A percentile compares a stretch with the other conserved stretches of the same genome.
These are phyloP conservation scores for Phodopus roborovskii DNA, from an alignment of 2,113 vertebrate species.

Conservation along the genomic window DNA sequence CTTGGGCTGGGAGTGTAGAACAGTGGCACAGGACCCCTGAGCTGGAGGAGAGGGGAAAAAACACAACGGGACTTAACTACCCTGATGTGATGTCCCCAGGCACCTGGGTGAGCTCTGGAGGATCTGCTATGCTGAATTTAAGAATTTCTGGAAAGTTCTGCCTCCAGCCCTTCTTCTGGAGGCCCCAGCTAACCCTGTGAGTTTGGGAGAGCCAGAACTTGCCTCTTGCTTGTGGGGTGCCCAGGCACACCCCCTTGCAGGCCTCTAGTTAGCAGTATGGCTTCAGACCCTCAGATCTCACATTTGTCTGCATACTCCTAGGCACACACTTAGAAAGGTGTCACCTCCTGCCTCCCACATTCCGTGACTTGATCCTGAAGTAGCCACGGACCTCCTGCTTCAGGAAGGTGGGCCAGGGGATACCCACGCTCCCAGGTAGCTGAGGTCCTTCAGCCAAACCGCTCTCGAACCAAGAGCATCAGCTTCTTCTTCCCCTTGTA, in stretches of 20 bases:
- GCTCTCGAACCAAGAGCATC: constrained; percentile 85
- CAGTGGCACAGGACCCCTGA: constrained; percentile 32
- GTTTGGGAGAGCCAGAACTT: not conserved
- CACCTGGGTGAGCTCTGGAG: not conserved
- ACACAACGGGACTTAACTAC: not conserved
- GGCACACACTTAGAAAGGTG: constrained; percentile 1
- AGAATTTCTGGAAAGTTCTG: constrained; percentile 25
- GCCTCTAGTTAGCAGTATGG: constrained; percentile 63
- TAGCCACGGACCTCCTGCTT: not conserved
- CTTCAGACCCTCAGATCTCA: constrained; percentile 65
- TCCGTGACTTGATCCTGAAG: constrained; percentile 68
- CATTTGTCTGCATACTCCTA: not conserved
- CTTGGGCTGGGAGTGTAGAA: not conserved
- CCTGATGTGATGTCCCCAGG: constrained; percentile 2
- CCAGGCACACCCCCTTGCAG: not conserved
- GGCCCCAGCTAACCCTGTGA: not conserved
- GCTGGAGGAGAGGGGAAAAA: not conserved
- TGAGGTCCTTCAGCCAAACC: constrained; percentile 81
- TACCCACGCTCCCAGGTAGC: not conserved
- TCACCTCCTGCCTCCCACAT: not conserved
- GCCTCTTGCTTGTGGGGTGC: constrained; percentile 44
- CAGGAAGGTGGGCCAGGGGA: not conserved
- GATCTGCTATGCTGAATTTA: not conserved
- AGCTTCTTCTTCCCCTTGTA: constrained; percentile 88
- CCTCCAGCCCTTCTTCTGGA: not conserved